Conservation (phyloP, 2,888 invertebrate species). For the Eristalinus aeneus region DNA sequence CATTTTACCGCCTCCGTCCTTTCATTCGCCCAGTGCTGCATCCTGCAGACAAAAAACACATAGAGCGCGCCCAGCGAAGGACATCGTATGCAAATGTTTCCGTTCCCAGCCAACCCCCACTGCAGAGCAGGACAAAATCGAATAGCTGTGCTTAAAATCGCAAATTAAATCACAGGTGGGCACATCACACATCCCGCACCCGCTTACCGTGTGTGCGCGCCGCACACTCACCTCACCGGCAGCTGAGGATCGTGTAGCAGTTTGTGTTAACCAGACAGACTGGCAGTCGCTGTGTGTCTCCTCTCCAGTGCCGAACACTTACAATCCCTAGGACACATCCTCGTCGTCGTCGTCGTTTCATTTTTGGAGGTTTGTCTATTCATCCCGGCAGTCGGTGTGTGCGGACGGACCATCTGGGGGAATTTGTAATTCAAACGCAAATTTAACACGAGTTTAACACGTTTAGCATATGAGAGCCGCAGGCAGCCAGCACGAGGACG, state of each 20-base stretch:
- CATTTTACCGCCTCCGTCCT: not conserved
- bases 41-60: not conserved
- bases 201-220: not conserved
- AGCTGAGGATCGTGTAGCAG: constrained; percentile 17
- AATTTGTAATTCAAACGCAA: constrained; percentile 69
- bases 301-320: not conserved
- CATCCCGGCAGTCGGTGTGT: not conserved
- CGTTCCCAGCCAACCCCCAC: not conserved
- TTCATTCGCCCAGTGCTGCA: not conserved
- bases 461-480: constrained; percentile 64
- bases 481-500: not conserved
- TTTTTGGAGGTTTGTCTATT: not conserved
- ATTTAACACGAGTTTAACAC: constrained; percentile 68
- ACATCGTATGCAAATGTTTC: constrained; percentile 55
- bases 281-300: constrained; percentile 22
- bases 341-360: not conserved
- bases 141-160: constrained; percentile 61
- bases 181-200: constrained; percentile 32
- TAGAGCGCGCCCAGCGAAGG: not conserved
- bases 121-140: constrained; percentile 46
- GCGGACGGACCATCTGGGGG: constrained; percentile 35
- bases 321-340: constrained; percentile 1
- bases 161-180: constrained; percentile 69
- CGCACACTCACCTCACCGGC: not conserved
- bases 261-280: constrained; percentile 64